Conservation (phyloP, 2,888 invertebrate species). For the Argyresthia albistria region DNA sequence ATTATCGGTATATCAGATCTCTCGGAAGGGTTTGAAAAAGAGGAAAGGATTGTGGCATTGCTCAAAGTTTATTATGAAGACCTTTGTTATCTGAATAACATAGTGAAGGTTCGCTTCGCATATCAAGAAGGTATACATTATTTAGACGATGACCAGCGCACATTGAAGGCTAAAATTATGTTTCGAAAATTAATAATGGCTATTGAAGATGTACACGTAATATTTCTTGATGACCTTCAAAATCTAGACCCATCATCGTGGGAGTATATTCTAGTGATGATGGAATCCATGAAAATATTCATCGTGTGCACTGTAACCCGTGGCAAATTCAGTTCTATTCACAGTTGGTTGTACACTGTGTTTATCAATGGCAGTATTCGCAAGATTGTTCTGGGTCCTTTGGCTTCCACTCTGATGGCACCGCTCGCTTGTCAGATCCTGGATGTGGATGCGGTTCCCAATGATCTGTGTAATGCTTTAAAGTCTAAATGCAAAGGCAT, state of each 20-base stretch:
- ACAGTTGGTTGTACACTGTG: constrained; percentile 51
- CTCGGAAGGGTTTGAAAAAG: constrained; percentile 44
- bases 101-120: constrained; percentile 66
- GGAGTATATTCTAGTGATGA: constrained; percentile 49
- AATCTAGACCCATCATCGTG: constrained; percentile 57
- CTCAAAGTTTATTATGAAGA: constrained; percentile 42
- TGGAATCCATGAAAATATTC: constrained; percentile 40
- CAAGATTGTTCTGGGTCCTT: constrained; percentile 49
- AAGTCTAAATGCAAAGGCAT: constrained; percentile 54
- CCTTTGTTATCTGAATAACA: constrained; percentile 67
- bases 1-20: constrained; percentile 44
- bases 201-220: constrained; percentile 33
- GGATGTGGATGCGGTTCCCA: constrained; percentile 69
- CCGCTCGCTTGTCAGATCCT: constrained; percentile 74
- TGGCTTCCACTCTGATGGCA: constrained; percentile 47
- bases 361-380: constrained; percentile 47
- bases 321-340: constrained; percentile 45
- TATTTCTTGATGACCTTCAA: constrained; percentile 65
- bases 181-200: constrained; percentile 44
- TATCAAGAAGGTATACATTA: constrained; percentile 46
- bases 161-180: constrained; percentile 42
- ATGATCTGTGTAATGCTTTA: constrained; percentile 59
- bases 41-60: constrained; percentile 46
- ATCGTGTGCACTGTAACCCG: constrained; percentile 41
- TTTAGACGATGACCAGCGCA: constrained; percentile 39